phyloP scores from a whole-genome alignment of 2,888 invertebrate genomes.

The Alcis repandata region DNA sequence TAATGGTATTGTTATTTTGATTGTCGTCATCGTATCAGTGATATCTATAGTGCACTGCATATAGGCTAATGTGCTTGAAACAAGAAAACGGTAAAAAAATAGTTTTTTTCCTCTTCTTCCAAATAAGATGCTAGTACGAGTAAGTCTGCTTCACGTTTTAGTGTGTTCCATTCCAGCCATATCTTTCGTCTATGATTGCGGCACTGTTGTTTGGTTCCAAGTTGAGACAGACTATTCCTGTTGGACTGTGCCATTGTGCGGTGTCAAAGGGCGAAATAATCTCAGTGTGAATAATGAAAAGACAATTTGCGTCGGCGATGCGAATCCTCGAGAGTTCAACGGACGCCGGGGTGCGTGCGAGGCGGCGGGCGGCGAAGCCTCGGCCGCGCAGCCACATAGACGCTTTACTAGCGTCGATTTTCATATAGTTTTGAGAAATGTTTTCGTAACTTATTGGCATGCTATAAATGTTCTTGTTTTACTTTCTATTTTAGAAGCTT shows the following conservation, averaged over 20 bases:
- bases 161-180: no score
- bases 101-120: no score
- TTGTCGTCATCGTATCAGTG: no score
- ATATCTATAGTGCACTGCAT: no score
- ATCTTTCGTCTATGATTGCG: no score
- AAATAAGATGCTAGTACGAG: background rate
- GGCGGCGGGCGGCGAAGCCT: constrained; percentile 45
- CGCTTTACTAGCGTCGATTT: background rate
- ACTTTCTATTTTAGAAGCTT: no score
- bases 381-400: constrained; percentile 29
- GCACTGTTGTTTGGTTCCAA: constrained; percentile 1
- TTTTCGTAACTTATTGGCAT: no score
- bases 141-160: background rate
- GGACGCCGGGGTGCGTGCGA: constrained; percentile 66
- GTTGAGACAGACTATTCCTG: constrained; percentile 25
- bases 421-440: no score
- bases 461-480: no score
- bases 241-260: constrained; percentile 41
- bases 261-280: constrained; percentile 76
- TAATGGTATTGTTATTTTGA: no score
- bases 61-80: no score
- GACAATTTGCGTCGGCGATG: constrained; percentile 79
- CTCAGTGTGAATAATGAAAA: constrained; percentile 82
- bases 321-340: constrained; percentile 76
- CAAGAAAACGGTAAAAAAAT: no score